Evolutionary conservation across 2,888 invertebrate genomes (phyloP).

Genomic region (Trissoscelio sp.): DNA sequence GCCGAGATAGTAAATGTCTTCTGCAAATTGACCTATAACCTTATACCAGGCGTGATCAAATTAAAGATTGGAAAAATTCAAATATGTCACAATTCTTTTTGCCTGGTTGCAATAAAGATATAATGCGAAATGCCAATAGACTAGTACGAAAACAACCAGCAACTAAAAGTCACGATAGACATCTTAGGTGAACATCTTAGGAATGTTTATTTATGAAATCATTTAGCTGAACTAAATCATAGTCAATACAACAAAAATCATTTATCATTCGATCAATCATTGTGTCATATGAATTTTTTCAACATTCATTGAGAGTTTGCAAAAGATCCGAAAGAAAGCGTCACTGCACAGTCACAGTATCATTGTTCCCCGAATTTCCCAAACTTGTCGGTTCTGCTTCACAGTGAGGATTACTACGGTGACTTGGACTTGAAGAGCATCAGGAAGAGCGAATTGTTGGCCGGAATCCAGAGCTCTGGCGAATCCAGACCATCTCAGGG

Average conservation of each 20-base stretch:
- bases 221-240: neutral
- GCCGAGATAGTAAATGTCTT: slow-evolving; percentile 36
- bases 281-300: slow-evolving; percentile 60
- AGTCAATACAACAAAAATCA: slow-evolving; percentile 2
- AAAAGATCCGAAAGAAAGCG: slow-evolving; percentile 41
- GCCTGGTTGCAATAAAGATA: neutral
- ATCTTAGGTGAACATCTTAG: neutral
- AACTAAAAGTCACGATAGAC: slow-evolving; percentile 4
- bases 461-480: slow-evolving; percentile 88
- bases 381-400: slow-evolving; percentile 83
- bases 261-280: slow-evolving; percentile 5
- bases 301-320: slow-evolving; percentile 43
- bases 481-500: slow-evolving; percentile 85
- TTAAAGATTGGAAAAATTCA: slow-evolving; percentile 56
- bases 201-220: slow-evolving; percentile 1
- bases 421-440: slow-evolving; percentile 97
- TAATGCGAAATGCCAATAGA: slow-evolving; percentile 7
- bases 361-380: slow-evolving; percentile 72
- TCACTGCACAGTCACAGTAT: slow-evolving; percentile 6
- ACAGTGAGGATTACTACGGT: slow-evolving; percentile 98
- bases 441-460: slow-evolving; percentile 95
- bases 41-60: slow-evolving; percentile 19
- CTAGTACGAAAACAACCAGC: neutral
- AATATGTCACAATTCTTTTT: slow-evolving; percentile 36
- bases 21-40: slow-evolving; percentile 52